A percentile compares a stretch with the other conserved stretches of the same genome.
Evolutionary conservation across 2,113 vertebrate genomes (phyloP).

Genomic region (Oryzias woworae): DNA sequence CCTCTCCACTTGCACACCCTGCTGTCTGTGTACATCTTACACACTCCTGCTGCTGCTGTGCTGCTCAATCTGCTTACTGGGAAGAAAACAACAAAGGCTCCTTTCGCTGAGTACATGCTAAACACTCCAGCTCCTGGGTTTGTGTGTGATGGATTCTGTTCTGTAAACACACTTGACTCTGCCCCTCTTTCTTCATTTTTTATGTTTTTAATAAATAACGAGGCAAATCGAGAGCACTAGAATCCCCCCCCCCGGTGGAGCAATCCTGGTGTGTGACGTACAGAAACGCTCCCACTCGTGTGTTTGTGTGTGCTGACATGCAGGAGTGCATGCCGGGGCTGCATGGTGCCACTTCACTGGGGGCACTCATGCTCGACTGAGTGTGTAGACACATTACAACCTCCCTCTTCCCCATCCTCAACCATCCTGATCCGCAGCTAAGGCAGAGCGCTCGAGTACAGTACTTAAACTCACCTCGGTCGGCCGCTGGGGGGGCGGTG

Average conservation of each 20-base stretch:
- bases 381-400: slow-evolving; percentile 59
- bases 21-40: slow-evolving; percentile 71
- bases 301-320: slow-evolving; percentile 31
- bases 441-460: slow-evolving; percentile 57
- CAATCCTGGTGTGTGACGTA: slow-evolving; percentile 52
- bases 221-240: slow-evolving; percentile 44
- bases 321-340: slow-evolving; percentile 52
- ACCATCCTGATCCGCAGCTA: slow-evolving; percentile 39
- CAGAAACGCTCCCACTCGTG: slow-evolving; percentile 26
- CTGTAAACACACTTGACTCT: slow-evolving; percentile 73
- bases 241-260: slow-evolving; percentile 44
- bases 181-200: slow-evolving; percentile 34
- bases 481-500: slow-evolving; percentile 3
- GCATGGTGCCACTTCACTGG: slow-evolving; percentile 70
- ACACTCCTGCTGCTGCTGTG: slow-evolving; percentile 64
- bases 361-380: slow-evolving; percentile 67
- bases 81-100: slow-evolving; percentile 68
- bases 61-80: slow-evolving; percentile 71
- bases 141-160: slow-evolving; percentile 60
- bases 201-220: slow-evolving; percentile 54
- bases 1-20: slow-evolving; percentile 63
- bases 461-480: slow-evolving; percentile 50
- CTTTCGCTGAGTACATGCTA: slow-evolving; percentile 65
- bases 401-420: slow-evolving; percentile 12
- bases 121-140: slow-evolving; percentile 61